A percentile compares a stretch with the other conserved stretches of the same genome.
Conservation (phyloP, 1,140 invertebrate genomes). For the Sipha flava region DNA sequence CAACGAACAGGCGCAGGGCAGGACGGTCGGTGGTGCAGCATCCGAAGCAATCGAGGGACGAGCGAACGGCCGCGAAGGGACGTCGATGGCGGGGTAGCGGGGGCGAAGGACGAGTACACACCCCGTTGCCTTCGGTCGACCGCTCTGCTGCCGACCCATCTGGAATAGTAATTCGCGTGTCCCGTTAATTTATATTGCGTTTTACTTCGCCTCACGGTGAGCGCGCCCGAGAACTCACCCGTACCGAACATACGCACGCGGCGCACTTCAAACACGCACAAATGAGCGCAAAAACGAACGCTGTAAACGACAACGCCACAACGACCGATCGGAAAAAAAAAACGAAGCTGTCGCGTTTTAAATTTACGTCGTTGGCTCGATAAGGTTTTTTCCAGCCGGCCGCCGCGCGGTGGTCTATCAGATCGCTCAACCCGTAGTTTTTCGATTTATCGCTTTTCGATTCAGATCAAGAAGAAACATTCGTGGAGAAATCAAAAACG, state of each 20-base stretch:
- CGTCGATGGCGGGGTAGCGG: not conserved
- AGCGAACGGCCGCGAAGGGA: not conserved
- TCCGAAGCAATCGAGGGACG: not conserved
- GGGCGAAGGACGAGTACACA: too few relatives aligned
- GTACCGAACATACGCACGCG: not conserved
- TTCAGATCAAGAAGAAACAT: too few relatives aligned
- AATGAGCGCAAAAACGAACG: not conserved
- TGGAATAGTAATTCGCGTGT: conserved; percentile 19
- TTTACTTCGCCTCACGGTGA: not conserved
- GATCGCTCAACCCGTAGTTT: not conserved
- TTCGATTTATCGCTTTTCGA: too few relatives aligned
- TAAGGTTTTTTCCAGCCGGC: not conserved
- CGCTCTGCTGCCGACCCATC: not conserved
- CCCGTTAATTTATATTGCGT: conserved; percentile 15
- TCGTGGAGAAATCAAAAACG: too few relatives aligned
- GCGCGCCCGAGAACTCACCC: not conserved
- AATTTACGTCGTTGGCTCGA: not conserved
- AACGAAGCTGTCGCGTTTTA: not conserved
- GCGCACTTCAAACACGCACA: not conserved
- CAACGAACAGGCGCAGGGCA: too few relatives aligned
- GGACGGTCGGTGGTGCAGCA: too few relatives aligned
- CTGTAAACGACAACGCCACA: not conserved
- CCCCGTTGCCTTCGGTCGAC: not conserved
- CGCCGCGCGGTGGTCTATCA: not conserved
- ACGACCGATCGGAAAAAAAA: not conserved